phyloP scores from a whole-genome alignment of 2,113 vertebrate genomes.

The Tachysurus fulvidraco region DNA sequence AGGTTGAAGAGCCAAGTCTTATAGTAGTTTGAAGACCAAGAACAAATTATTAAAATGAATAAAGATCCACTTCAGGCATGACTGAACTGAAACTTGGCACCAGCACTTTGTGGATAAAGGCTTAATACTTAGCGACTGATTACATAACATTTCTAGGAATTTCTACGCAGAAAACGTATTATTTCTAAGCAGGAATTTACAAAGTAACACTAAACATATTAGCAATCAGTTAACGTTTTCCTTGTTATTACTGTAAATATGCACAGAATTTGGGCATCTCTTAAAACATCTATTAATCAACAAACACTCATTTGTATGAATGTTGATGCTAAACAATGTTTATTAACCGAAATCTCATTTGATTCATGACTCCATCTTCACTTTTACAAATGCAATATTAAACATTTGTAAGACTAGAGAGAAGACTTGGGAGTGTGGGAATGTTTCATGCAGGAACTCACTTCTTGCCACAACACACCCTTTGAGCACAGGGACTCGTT shows the following conservation, averaged over 20 bases:
- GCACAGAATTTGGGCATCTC: neutral
- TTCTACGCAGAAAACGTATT: neutral
- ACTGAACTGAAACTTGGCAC: neutral
- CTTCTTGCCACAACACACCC: conserved; percentile 32
- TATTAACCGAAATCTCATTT: neutral
- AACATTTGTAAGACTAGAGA: neutral
- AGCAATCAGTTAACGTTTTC: neutral
- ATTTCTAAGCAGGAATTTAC: neutral
- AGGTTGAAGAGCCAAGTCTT: neutral
- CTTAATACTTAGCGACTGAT: neutral
- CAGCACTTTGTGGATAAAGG: neutral
- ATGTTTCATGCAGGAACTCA: conserved; percentile 9
- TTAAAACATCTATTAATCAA: neutral
- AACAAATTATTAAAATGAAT: neutral
- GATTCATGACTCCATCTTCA: neutral
- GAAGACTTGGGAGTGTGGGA: neutral
- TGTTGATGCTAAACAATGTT: neutral
- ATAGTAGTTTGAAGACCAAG: neutral
- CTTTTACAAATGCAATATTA: neutral
- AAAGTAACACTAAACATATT: neutral
- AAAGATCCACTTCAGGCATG: neutral
- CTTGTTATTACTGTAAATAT: neutral
- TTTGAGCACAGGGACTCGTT: conserved; percentile 28
- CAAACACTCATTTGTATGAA: neutral
- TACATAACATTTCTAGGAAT: neutral